Base-by-base conservation (phyloP, 64 coral and sea anemone genomes). In the Porites lutea region DNA sequence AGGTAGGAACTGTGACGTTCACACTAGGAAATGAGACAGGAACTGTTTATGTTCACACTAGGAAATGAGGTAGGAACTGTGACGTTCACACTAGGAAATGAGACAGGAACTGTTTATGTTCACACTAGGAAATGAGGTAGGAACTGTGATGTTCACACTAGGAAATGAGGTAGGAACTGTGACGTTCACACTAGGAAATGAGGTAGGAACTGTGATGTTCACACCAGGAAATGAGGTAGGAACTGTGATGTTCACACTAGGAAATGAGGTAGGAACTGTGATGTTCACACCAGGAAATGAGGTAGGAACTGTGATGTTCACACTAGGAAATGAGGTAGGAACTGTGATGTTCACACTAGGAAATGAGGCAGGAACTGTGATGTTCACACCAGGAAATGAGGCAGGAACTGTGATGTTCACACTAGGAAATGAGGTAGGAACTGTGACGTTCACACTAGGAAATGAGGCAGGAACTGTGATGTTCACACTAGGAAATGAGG, bases 21-120 rank as follows among this genome's bases (percentile, higher is more conserved):
- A 89, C 18, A 19, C 77, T 93, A 27, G 86, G 86, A 47, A 64
- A 83, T 20, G 37, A 82, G 92, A n/a, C n/a, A n/a, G n/a, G n/a
- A n/a, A n/a, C n/a, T n/a, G 92, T 93, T n/a, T n/a, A n/a, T 54
- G 10, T 45, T 46, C 67, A 89, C 18, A 19, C 77, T 93, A 27
- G 86, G 86, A 47, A 64, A 83, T 20, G 37, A 82, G 92, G 92
- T 93, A n/a, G n/a, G n/a, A n/a, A n/a, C n/a, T n/a, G n/a, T n/a
- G n/a, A n/a, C n/a, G 10, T 45, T 46, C 67, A 89, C 18, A 19
- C 77, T 93, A 27, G 86, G 86, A 47, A 64, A 83, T 20, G 37
- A 82, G 92, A n/a, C n/a, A n/a, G n/a, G n/a, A n/a, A n/a, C n/a
- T n/a, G 92, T 93, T n/a, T n/a, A n/a, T 54, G 10, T 45, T 46